Evolutionary conservation across 2,797 vertebrate genomes (phyloP).

Genomic region (Diglossa cyanea): DNA sequence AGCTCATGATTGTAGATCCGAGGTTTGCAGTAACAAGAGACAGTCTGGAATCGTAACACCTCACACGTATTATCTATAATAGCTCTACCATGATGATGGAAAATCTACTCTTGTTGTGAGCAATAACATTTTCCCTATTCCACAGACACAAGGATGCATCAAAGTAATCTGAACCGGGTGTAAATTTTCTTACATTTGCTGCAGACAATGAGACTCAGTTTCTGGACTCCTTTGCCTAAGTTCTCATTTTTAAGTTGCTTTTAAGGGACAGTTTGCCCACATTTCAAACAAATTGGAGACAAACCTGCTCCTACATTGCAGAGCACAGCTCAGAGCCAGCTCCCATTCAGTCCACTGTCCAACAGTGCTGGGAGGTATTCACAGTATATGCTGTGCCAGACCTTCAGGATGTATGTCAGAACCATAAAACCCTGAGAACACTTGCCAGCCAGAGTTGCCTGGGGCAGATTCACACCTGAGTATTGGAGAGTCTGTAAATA

Average conservation of each 20-base stretch:
- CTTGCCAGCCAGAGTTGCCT: background rate
- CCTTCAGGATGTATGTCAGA: background rate
- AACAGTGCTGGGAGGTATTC: background rate
- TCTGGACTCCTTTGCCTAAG: background rate
- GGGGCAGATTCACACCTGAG: background rate
- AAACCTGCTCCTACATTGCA: fast-evolving
- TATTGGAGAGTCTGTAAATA: background rate
- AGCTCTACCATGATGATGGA: background rate
- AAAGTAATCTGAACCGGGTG: background rate
- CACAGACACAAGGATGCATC: background rate
- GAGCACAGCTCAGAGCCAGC: background rate
- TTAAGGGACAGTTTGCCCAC: background rate
- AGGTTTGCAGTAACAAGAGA: background rate
- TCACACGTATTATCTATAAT: background rate
- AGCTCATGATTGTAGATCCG: background rate
- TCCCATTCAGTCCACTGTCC: background rate
- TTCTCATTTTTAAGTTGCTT: background rate
- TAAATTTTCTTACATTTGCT: background rate
- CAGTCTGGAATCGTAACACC: background rate
- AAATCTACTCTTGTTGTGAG: background rate
- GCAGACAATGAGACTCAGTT: background rate
- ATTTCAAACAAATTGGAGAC: background rate
- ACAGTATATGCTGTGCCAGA: background rate
- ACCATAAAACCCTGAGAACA: background rate
- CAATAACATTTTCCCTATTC: background rate